Evolutionary conservation across 2,888 invertebrate genomes (phyloP), one percentile per base, ranked within the genome.

Genomic region (Cryptocheilus praepositus): DNA sequence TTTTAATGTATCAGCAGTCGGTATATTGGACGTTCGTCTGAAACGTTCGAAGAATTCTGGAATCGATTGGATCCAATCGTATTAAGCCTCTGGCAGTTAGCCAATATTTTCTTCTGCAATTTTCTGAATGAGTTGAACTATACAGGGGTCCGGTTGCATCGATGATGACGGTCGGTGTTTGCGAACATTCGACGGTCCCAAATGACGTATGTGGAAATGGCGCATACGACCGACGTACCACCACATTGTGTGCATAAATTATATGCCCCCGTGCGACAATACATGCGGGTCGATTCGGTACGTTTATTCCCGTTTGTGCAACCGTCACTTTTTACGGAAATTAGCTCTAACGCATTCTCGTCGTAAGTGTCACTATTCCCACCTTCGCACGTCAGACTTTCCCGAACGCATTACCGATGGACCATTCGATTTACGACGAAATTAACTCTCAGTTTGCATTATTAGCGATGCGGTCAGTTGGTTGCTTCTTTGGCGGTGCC

Each of bases 301-400:
- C 36, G 55, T 45, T 36, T 63, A 51, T 56, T 49, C 43, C 22
- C 56, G 49, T 36, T 36, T 36, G 36, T 11, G 28, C 18, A 3
- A 49, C 36, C 19, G 51, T 11, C 18, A 53, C 61, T 49, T 53
- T 61, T 53, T 61, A 51, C 43, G 36, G 57, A 53, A 68, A 61
- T 60, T 60, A 49, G 28, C 54, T 11, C 15, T 55, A 65, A 65
- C 64, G 11, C 36, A 59, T 59, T 18, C 36, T 53, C 70, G 59
- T 64, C 64, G n/a, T n/a, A n/a, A 61, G 70, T 67, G 64, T 67
- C 59, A 57, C 59, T 61, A 36, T 7, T 36, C 13, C 8, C 1
- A 36, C 67, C 63, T 19, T 21, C 43, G 43, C 18, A 16, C 43
- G 25, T 54, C 16, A 16, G 36, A 21, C 7, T 16, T 28, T 54